These are phyloP conservation scores for Rhynchopsitta pachyrhyncha DNA, from an alignment of 2,113 vertebrate species.

Conservation along the genomic window DNA sequence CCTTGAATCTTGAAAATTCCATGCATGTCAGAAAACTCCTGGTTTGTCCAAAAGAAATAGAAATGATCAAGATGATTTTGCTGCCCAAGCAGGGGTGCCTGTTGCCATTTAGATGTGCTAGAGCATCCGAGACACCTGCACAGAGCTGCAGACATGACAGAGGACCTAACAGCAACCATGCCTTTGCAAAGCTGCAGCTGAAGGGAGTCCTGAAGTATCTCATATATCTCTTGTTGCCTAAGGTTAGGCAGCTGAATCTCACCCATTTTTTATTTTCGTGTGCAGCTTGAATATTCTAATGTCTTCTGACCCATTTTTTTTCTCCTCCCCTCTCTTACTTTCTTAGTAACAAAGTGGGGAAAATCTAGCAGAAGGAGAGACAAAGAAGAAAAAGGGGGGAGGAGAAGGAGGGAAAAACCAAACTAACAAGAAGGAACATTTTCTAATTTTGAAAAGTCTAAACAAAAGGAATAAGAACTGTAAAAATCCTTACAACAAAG, in stretches of 20 bases:
- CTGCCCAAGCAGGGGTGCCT: background rate
- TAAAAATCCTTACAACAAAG: background rate
- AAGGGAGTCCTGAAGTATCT: conserved; percentile 10
- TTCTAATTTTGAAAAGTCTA: background rate
- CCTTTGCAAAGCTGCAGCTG: background rate
- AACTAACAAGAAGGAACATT: background rate
- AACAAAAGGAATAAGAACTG: background rate
- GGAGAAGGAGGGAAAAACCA: background rate
- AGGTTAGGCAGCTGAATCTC: conserved; percentile 3
- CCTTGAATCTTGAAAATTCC: background rate
- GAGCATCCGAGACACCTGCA: background rate
- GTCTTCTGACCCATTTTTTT: background rate
- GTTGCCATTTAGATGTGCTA: background rate
- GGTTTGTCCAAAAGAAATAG: background rate
- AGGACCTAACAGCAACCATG: background rate
- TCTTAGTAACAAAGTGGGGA: background rate
- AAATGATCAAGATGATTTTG: background rate
- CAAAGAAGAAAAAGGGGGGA: background rate
- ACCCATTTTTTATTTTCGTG: conserved; percentile 3
- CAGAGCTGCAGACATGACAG: background rate
- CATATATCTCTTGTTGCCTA: background rate
- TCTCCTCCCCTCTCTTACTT: background rate
- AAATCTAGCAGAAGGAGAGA: background rate
- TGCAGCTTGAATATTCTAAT: background rate
- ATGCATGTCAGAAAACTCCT: background rate